Evolutionary conservation across 2,888 invertebrate genomes (phyloP).

Genomic region (Caenorhabditis becei): DNA sequence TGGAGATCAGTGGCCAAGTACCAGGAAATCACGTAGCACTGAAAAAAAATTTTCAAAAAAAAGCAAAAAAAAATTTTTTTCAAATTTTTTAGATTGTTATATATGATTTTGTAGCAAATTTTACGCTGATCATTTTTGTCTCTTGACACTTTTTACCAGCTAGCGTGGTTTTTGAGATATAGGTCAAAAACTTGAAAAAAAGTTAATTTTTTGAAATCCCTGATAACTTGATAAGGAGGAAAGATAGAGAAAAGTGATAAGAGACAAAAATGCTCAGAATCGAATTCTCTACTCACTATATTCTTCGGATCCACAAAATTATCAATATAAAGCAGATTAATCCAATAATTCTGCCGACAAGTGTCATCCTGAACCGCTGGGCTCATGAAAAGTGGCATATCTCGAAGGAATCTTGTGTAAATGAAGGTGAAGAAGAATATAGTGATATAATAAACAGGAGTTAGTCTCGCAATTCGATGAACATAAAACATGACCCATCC

Average conservation of each 20-base stretch:
- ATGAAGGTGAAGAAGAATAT: constrained; percentile 72
- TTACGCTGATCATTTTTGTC: background rate
- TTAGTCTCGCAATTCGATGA: constrained; percentile 69
- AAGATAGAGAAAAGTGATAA: no score
- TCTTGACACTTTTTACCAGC: background rate
- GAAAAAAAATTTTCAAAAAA: constrained; percentile 7
- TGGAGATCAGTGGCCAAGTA: constrained; percentile 76
- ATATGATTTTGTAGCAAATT: no score
- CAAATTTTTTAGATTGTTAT: no score
- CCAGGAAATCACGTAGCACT: constrained; percentile 73
- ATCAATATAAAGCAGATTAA: constrained; percentile 73
- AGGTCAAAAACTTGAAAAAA: no score
- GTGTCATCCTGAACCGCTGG: constrained; percentile 56
- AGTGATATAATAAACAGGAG: constrained; percentile 71
- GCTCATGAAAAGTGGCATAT: constrained; percentile 58
- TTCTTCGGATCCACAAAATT: constrained; percentile 65
- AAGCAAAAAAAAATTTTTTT: background rate
- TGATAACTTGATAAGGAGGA: no score
- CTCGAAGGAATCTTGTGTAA: constrained; percentile 36
- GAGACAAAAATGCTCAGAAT: background rate
- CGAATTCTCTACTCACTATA: constrained; percentile 49
- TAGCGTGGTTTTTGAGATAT: no score
- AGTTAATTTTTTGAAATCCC: no score
- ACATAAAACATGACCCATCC: constrained; percentile 75
- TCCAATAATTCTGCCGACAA: constrained; percentile 68